Evolutionary conservation across 2,888 invertebrate genomes (phyloP).

Genomic region (Idaea aversata): DNA sequence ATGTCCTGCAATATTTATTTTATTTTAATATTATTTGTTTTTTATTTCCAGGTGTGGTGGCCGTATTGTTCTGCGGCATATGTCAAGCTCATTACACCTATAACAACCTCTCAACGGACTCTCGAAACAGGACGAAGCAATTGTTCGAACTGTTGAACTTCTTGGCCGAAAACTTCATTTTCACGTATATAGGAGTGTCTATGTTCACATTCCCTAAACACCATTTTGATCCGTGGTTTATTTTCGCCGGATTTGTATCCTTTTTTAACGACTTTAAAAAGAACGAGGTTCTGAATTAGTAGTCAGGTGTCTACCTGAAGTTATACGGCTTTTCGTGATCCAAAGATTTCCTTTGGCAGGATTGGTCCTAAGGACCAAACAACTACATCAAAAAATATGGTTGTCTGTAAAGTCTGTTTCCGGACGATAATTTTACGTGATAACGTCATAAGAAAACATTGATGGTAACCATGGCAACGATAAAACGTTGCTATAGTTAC

Average conservation of each 20-base stretch:
- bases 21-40: constrained; percentile 11
- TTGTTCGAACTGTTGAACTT: constrained; percentile 97
- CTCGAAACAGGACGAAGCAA: constrained; percentile 92
- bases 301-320: not conserved
- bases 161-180: constrained; percentile 98
- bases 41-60: constrained; percentile 88
- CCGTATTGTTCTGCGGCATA: constrained; percentile 98
- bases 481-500: no score
- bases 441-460: no score
- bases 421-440: no score
- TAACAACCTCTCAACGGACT: constrained; percentile 95
- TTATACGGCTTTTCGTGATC: no score
- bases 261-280: constrained; percentile 58
- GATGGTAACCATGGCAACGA: no score
- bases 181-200: constrained; percentile 98
- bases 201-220: constrained; percentile 99
- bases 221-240: constrained; percentile 95
- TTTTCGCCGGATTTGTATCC: constrained; percentile 96
- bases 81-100: constrained; percentile 99
- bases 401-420: no score
- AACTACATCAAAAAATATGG: no score
- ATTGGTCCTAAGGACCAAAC: no score
- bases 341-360: no score
- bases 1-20: no score
- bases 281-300: not conserved